Evolutionary conservation across 2,113 vertebrate genomes (phyloP).

Genomic region (Holacanthus passer): DNA sequence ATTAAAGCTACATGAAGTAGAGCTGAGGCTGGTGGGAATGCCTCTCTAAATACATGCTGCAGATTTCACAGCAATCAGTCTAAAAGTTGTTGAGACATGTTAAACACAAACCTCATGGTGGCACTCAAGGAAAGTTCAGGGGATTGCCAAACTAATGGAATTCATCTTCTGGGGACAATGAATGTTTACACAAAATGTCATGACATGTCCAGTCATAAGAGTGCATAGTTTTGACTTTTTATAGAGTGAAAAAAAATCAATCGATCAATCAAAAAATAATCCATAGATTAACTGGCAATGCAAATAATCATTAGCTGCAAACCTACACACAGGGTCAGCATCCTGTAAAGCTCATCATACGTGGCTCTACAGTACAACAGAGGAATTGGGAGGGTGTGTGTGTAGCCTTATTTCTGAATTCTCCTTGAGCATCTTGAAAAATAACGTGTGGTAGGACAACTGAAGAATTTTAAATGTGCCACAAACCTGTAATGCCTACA

Average conservation of each 20-base stretch:
- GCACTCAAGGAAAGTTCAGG: not conserved
- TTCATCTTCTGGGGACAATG: not conserved
- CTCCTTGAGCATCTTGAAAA: not conserved
- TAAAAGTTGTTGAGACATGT: not conserved
- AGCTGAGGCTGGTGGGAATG: not conserved
- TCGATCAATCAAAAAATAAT: not conserved
- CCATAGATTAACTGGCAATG: not conserved
- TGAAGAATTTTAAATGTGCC: conserved; percentile 24
- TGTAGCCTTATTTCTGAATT: conserved; percentile 27
- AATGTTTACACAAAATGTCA: not conserved
- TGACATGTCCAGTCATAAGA: too few species aligned
- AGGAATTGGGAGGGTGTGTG: not conserved
- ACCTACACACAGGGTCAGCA: not conserved
- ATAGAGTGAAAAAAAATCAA: not conserved
- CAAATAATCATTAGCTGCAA: not conserved
- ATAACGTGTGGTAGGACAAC: not conserved
- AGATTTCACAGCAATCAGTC: not conserved
- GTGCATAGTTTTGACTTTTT: not conserved
- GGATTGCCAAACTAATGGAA: not conserved
- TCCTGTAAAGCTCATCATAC: not conserved
- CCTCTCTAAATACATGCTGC: too few species aligned
- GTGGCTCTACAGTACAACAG: not conserved
- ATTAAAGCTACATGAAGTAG: not conserved
- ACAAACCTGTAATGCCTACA: conserved; percentile 5
- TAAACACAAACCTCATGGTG: not conserved